Evolutionary conservation across 2,888 invertebrate species (phyloP).

Genomic region (Acholoe squamosa): DNA sequence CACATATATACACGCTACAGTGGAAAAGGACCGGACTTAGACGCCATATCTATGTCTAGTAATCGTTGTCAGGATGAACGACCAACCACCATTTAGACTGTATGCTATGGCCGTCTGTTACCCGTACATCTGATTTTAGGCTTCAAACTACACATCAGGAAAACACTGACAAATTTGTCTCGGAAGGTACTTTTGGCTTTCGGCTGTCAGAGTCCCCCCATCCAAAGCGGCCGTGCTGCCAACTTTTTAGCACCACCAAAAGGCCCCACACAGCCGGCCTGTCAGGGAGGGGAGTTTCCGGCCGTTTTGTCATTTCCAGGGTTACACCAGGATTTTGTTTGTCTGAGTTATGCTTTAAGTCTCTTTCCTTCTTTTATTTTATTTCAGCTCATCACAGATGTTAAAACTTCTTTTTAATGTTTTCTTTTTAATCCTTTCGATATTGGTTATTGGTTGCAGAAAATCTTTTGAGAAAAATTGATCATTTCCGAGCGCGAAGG

Average conservation of each 20-base stretch:
- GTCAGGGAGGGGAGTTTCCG: slow-evolving; percentile 1
- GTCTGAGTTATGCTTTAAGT: not conserved
- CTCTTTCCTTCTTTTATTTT: not conserved
- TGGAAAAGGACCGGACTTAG: no score
- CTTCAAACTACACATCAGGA: not conserved
- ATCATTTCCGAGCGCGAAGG: not conserved
- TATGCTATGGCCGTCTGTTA: not conserved
- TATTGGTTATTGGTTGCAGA: not conserved
- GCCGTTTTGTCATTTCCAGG: slow-evolving; percentile 10
- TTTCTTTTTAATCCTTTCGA: not conserved
- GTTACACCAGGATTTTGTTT: not conserved
- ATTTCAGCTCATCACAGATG: no score
- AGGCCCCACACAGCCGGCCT: not conserved
- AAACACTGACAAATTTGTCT: not conserved
- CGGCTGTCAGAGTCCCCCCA: not conserved
- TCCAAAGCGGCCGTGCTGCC: not conserved
- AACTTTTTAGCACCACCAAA: not conserved
- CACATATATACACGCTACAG: not conserved
- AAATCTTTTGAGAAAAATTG: slow-evolving; percentile 39
- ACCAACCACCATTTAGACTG: not conserved
- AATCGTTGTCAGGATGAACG: not conserved
- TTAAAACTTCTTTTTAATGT: no score
- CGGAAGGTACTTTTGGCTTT: not conserved
- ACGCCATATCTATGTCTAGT: not conserved
- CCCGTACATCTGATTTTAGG: not conserved